Conservation (phyloP, 2,888 invertebrate species). For the Gonocerus acuteangulatus region DNA sequence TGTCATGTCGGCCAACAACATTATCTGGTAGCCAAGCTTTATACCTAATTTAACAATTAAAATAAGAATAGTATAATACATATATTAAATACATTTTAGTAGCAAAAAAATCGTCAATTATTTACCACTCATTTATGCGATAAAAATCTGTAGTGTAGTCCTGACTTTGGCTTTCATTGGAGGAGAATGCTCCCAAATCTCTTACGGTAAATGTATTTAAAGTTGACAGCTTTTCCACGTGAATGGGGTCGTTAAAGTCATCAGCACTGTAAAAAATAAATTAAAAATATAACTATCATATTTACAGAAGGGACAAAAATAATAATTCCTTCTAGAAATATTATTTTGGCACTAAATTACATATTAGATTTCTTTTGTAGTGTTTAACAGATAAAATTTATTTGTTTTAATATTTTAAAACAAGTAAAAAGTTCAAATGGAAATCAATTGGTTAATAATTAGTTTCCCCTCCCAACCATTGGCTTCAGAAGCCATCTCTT, state of each 20-base stretch:
- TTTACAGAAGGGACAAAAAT: not conserved
- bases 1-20: conserved; percentile 69
- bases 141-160: conserved; percentile 90
- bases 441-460: no score
- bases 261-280: conserved; percentile 55
- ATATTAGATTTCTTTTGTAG: not conserved
- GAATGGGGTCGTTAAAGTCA: conserved; percentile 93
- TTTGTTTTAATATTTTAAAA: no score
- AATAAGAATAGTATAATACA: not conserved
- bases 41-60: conserved; percentile 49
- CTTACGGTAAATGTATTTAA: conserved; percentile 81
- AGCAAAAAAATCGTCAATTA: conserved; percentile 9
- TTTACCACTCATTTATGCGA: conserved; percentile 81
- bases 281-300: not conserved
- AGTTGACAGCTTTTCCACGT: conserved; percentile 88
- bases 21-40: conserved; percentile 83
- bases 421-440: no score
- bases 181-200: conserved; percentile 76
- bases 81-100: not conserved
- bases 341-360: not conserved
- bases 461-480: no score
- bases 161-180: conserved; percentile 61
- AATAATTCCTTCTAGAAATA: not conserved
- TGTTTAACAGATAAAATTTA: no score
- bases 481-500: no score